Evolutionary conservation across 1,140 invertebrate species (phyloP).

Genomic region (Chrysomallon squamiferum): DNA sequence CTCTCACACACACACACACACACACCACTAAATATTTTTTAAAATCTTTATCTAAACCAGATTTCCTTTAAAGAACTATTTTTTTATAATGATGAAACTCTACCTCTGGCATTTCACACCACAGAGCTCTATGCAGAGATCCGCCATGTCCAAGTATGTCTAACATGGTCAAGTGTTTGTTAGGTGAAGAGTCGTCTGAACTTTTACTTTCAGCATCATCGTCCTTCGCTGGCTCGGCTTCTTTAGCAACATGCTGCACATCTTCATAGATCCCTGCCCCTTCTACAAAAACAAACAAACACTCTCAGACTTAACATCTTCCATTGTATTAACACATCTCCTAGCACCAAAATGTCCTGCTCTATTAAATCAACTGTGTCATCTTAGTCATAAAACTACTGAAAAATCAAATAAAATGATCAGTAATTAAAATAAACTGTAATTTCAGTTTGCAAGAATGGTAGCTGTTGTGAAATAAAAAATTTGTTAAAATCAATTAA

Average conservation of each 20-base stretch:
- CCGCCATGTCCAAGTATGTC: conserved; percentile 43
- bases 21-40: no score
- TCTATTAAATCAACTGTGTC: neutral
- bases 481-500: no score
- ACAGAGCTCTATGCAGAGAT: conserved; percentile 73
- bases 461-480: no score
- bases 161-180: conserved; percentile 22
- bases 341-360: neutral
- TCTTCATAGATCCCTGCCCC: conserved; percentile 21
- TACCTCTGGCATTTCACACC: conserved; percentile 94
- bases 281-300: neutral
- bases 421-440: no score
- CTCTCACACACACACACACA: no score
- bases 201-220: neutral
- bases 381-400: neutral
- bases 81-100: no score
- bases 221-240: neutral
- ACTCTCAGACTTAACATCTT: neutral
- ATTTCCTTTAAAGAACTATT: no score
- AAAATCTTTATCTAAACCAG: no score
- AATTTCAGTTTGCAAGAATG: no score
- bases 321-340: neutral
- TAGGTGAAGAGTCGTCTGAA: conserved; percentile 15
- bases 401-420: no score
- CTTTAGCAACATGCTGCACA: conserved; percentile 19